phyloP scores from a whole-genome alignment of 2,113 vertebrate species.

The Menidia beryllina region DNA sequence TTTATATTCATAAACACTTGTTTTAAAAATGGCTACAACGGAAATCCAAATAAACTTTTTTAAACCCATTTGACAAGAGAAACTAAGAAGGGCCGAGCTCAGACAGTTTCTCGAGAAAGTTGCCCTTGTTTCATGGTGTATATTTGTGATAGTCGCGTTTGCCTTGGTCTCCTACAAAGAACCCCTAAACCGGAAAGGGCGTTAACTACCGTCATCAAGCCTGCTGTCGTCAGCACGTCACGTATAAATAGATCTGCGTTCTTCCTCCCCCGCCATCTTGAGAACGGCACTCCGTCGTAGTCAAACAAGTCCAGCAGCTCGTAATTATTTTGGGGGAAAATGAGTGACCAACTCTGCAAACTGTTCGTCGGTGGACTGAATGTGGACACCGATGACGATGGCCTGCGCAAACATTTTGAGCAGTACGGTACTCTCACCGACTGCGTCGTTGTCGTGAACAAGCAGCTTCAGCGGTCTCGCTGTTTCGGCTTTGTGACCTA shows the following conservation, averaged over 20 bases:
- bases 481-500: slow-evolving; percentile 98
- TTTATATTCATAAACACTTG: no score
- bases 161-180: no score
- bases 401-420: slow-evolving; percentile 94
- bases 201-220: not conserved
- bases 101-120: no score
- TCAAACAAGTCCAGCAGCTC: fast-evolving
- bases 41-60: no score
- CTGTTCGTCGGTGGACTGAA: slow-evolving; percentile 97
- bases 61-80: no score
- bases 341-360: slow-evolving; percentile 96
- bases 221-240: slow-evolving; percentile 1
- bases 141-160: no score
- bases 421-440: slow-evolving; percentile 86
- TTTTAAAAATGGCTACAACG: no score
- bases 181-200: slow-evolving; percentile 35
- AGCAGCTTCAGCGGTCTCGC: slow-evolving; percentile 84
- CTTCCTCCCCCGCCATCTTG: slow-evolving; percentile 54
- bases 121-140: no score
- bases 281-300: not conserved
- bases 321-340: slow-evolving; percentile 47
- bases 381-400: slow-evolving; percentile 94
- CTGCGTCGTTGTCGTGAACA: slow-evolving; percentile 80
- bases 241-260: slow-evolving; percentile 45
- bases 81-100: no score